phyloP scores from a whole-genome alignment of 2,888 invertebrate genomes.

The Agrochola lychnidis region DNA sequence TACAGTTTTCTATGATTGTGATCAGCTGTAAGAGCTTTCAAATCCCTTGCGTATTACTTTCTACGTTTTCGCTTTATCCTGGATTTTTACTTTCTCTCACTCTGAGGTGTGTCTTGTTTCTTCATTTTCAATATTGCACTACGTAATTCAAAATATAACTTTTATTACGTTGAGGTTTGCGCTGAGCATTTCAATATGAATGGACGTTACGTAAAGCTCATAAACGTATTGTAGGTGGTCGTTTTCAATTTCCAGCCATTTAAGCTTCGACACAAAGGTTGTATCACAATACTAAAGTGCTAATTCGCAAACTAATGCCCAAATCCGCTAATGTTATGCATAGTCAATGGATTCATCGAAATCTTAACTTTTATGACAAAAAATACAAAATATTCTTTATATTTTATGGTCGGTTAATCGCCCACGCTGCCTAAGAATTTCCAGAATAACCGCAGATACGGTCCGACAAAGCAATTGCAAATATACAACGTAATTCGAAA shows the following conservation, averaged over 20 bases:
- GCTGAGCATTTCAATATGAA: conserved; percentile 38
- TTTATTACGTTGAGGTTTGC: conserved; percentile 11
- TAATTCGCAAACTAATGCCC: conserved; percentile 57
- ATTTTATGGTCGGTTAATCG: conserved; percentile 27
- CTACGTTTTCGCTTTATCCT: neutral
- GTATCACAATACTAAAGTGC: conserved; percentile 54
- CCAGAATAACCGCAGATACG: conserved; percentile 9
- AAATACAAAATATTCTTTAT: conserved; percentile 4
- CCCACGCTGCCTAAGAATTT: conserved; percentile 36
- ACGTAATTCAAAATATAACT: conserved; percentile 18
- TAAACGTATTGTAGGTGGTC: conserved; percentile 42
- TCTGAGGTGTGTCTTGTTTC: conserved; percentile 8
- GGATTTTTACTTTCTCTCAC: neutral
- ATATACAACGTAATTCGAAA: conserved; percentile 19
- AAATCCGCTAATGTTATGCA: conserved; percentile 38
- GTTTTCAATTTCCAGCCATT: conserved; percentile 47
- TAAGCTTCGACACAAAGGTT: conserved; percentile 27
- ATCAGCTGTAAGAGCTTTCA: conserved; percentile 4
- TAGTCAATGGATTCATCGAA: conserved; percentile 47
- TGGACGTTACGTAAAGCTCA: conserved; percentile 37
- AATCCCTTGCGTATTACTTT: conserved; percentile 6
- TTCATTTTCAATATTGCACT: conserved; percentile 10
- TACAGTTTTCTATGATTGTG: neutral
- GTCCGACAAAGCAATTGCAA: conserved; percentile 13
- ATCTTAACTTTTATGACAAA: conserved; percentile 41